Percentiles rank a stretch among this genome's conserved stretches.
phyloP scores from a whole-genome alignment of 2,888 invertebrate species.

The Cantharis flavilabris region DNA sequence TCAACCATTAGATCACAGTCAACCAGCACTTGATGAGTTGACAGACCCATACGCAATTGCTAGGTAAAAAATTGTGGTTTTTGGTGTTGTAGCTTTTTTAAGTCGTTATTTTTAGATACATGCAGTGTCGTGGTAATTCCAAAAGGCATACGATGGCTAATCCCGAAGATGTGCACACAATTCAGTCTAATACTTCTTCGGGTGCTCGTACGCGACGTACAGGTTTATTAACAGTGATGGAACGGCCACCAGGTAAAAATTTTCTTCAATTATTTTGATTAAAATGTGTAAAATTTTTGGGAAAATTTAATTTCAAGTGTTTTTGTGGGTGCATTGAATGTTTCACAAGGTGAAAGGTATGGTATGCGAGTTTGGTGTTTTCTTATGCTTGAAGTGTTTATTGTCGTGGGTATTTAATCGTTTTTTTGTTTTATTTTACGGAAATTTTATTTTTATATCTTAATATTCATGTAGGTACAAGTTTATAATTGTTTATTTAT shows the following conservation, averaged over 20 bases:
- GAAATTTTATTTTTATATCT: not conserved
- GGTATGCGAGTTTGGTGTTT: slow-evolving; percentile 20
- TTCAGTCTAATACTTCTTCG: slow-evolving; percentile 46
- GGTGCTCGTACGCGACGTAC: slow-evolving; percentile 72
- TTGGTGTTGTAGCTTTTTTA: not conserved
- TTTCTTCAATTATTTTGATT: not conserved
- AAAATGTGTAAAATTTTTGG: not conserved
- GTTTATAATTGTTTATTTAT: not conserved
- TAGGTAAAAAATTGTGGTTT: slow-evolving; percentile 47
- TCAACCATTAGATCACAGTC: slow-evolving; percentile 54
- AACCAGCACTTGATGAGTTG: slow-evolving; percentile 56
- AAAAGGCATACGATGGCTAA: slow-evolving; percentile 81
- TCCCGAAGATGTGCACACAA: slow-evolving; percentile 67
- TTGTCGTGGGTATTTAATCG: not conserved
- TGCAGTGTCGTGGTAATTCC: slow-evolving; percentile 74
- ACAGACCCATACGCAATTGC: slow-evolving; percentile 59
- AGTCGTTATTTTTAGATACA: slow-evolving; percentile 63
- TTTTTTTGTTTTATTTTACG: not conserved
- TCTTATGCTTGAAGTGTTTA: not conserved
- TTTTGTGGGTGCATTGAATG: not conserved
- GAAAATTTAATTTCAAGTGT: not conserved
- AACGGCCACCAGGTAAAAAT: slow-evolving; percentile 80
- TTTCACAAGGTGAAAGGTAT: slow-evolving; percentile 9
- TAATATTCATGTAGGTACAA: not conserved
- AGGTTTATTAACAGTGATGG: slow-evolving; percentile 84